Evolutionary conservation across 2,888 invertebrate species (phyloP).

Genomic region (Cryptophagus acutangulus): DNA sequence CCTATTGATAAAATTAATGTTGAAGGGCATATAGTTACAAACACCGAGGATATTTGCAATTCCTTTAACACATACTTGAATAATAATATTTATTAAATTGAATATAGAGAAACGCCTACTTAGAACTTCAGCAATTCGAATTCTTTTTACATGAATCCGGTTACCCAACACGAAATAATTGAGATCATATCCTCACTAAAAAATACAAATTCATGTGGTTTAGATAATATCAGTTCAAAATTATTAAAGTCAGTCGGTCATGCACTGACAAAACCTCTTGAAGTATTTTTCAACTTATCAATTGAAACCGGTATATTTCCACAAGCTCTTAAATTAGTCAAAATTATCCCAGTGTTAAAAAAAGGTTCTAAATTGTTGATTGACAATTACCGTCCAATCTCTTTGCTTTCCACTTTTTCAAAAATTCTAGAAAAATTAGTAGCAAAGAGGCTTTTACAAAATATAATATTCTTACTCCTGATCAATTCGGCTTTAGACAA

Average conservation of each 20-base stretch:
- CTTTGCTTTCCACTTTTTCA: not conserved
- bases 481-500: conserved; percentile 3
- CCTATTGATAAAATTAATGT: too few species aligned
- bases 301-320: conserved; percentile 4
- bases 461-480: not conserved
- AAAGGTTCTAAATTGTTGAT: conserved; percentile 4
- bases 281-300: not conserved
- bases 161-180: too few species aligned
- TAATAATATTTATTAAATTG: too few species aligned
- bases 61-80: too few species aligned
- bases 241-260: not conserved
- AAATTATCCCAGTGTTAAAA: conserved; percentile 4
- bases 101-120: too few species aligned
- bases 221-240: too few species aligned
- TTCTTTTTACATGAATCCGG: too few species aligned
- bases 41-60: too few species aligned
- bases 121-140: too few species aligned
- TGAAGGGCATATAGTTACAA: too few species aligned
- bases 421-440: conserved; percentile 7
- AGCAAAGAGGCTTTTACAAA: conserved; percentile 1
- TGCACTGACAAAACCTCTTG: not conserved
- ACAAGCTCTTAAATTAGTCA: conserved; percentile 1
- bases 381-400: conserved; percentile 6
- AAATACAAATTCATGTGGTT: too few species aligned
- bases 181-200: too few species aligned